Base-by-base conservation (phyloP, 1,140 invertebrate species). In the Zaprionus lachaisei region DNA sequence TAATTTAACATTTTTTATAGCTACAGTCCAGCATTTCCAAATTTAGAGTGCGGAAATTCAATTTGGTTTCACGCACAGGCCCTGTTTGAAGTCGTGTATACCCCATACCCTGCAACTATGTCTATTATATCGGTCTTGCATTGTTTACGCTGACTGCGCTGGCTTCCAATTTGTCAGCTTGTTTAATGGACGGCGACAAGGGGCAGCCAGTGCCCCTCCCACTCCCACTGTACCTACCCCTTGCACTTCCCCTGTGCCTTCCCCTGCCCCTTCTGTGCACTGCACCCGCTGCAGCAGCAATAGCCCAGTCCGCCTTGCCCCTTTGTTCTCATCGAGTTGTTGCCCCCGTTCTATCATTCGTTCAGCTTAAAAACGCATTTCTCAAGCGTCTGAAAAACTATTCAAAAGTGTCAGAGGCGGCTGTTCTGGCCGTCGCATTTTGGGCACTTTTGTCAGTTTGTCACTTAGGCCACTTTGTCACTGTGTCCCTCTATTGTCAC, bases 141-240 rank as follows among this genome's bases (percentile, higher is more conserved):
- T 68, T 47, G 26, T 49, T 31, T 28, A 20, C 56, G 55, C 26
- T 61, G 66, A 38, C 26, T 24, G 68, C 9, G 58, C 54, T 57
- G 37, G 55, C 58, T 72, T 69, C 47, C 65, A 79, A 79, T 79
- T 79, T 79, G 77, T 75, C 72, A 58, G 72, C 37, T 65, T 75
- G 54, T 61, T 56, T 47, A 75, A 78, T 78, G 76, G 61, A 56
- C 54, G 61, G 60, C 65, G 67, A 75, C 65, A 66, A 78, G 47
- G 70, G 72, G 60, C 71, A 78, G 66, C 24, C 38, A 68, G 63
- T 28, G 7, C 37, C 24, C 34, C 28, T 17, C 5, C 14, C 41
- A 37, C n/a, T 7, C 4, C 5, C 38, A 1, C 34, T 31, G 24
- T 5, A 24, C 24, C 24, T 24, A 7, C 17, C 20, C 14, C 28